Evolutionary conservation across 92 coral and sea anemone species (phyloP).

Genomic region (Actinostola sp.): DNA sequence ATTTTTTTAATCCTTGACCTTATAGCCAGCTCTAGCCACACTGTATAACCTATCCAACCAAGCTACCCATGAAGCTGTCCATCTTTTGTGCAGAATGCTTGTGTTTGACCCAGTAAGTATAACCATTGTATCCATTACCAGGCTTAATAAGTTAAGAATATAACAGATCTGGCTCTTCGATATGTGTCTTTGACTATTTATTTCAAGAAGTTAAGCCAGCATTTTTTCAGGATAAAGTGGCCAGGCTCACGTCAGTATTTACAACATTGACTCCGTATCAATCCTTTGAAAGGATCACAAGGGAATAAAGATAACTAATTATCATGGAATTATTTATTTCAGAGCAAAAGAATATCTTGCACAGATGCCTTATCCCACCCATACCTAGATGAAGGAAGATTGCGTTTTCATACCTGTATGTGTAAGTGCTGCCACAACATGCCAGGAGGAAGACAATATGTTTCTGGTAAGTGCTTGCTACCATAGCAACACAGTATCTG

Average conservation of each 20-base stretch:
- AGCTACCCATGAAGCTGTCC: conserved; percentile 98
- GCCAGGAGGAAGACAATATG: conserved; percentile 95
- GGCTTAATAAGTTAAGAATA: no score
- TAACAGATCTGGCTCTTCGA: no score
- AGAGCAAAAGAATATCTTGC: conserved; percentile 94
- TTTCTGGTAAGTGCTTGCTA: conserved; percentile 62
- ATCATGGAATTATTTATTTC: background rate
- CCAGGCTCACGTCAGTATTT: no score
- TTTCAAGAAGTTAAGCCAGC: no score
- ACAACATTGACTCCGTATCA: no score
- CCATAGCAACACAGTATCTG: background rate
- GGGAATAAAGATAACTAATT: background rate
- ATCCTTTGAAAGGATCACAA: background rate
- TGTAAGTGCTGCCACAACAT: conserved; percentile 95
- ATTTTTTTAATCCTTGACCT: background rate
- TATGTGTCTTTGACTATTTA: no score
- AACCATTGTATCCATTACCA: no score
- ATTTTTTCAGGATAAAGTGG: no score
- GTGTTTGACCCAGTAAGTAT: conserved; percentile 96
- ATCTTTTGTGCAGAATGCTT: conserved; percentile 90
- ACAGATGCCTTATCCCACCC: conserved; percentile 97
- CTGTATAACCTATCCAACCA: conserved; percentile 86
- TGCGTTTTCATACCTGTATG: conserved; percentile 98
- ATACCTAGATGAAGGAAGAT: conserved; percentile 95
- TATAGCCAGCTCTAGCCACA: conserved; percentile 81